Base-by-base conservation (phyloP, 1,140 invertebrate genomes). In the Cydia splendana region DNA sequence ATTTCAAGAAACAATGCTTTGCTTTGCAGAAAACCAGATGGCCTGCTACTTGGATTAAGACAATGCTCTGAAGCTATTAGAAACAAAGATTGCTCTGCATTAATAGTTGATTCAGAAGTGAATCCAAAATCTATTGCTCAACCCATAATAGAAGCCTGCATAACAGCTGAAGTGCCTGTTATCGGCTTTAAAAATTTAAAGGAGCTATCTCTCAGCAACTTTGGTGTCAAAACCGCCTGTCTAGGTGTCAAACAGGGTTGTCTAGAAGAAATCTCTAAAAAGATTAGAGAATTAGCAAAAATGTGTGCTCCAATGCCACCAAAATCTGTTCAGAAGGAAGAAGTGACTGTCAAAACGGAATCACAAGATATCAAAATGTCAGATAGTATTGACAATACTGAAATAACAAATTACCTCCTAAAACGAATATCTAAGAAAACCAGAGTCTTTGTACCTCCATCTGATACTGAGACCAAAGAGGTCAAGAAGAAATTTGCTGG, bases 201-300 rank as follows among this genome's bases (percentile, higher is more conserved):
- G 78, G 79, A 79, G 76, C 65, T 79, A 5, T 77, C 82, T 75
- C 65, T 73, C 69, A 75, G 12, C 9, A 77, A 86, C 75, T 93
- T 90, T 86, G 88, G 89, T 24, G 85, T 92, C 67, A 75, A 87
- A 24, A 88, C 91, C n/a, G 86, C 83, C 78, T 89, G 87, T 78
- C 76, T 93, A 53, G 88, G 88, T 45, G 62, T 93, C 20, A 82
- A 84, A 82, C 71, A 73, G 34, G 73, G 84, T 15, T 69, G 12
- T 53, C 79, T 89, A 77, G 24, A 62, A 53, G 83, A 88, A 65
- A 71, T 88, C 15, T 74, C 53, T 76, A 77, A 78, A 75, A 77
- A 76, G 76, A 79, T 89, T 75, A 15, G 75, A 65, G 75, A 83
- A 69, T 81, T 90, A 81, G 81, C 79, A 73, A 78, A 81, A 13